Conservation (phyloP, 2,113 vertebrate species). For the Myocastor coypus region DNA sequence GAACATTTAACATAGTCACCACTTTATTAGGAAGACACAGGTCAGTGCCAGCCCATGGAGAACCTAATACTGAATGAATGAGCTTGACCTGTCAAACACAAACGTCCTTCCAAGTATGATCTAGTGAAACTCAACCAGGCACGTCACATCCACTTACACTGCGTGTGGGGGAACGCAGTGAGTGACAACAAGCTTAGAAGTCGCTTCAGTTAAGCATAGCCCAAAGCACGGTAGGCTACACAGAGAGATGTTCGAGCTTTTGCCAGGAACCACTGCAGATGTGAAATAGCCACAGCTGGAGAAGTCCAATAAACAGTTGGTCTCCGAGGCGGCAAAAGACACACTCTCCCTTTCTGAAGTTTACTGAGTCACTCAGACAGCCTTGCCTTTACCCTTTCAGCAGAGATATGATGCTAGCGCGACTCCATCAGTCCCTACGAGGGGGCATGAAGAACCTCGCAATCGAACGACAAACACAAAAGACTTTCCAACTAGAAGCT, state of each 20-base stretch:
- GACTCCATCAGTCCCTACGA: background rate
- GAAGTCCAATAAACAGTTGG: constrained; percentile 73
- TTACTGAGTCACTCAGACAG: background rate
- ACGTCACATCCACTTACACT: no score
- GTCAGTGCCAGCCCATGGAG: no score
- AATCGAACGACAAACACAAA: background rate
- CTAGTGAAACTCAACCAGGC: background rate
- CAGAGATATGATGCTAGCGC: background rate
- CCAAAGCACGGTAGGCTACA: constrained; percentile 62
- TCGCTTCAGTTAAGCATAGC: constrained; percentile 62
- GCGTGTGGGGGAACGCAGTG: background rate
- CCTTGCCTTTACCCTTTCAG: background rate
- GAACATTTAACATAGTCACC: background rate
- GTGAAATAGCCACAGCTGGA: constrained; percentile 70
- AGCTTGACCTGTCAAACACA: background rate
- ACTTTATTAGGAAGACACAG: constrained; percentile 23
- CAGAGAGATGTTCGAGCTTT: constrained; percentile 59
- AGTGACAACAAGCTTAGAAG: background rate
- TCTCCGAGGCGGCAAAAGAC: constrained; percentile 70
- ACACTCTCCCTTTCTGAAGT: constrained; percentile 67
- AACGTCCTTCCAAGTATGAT: background rate
- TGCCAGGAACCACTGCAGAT: constrained; percentile 67
- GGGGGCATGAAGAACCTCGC: background rate
- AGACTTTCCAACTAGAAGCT: background rate
- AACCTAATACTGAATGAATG: background rate